Evolutionary conservation across 2,888 invertebrate species (phyloP).

Genomic region (Drosophila phalerata): DNA sequence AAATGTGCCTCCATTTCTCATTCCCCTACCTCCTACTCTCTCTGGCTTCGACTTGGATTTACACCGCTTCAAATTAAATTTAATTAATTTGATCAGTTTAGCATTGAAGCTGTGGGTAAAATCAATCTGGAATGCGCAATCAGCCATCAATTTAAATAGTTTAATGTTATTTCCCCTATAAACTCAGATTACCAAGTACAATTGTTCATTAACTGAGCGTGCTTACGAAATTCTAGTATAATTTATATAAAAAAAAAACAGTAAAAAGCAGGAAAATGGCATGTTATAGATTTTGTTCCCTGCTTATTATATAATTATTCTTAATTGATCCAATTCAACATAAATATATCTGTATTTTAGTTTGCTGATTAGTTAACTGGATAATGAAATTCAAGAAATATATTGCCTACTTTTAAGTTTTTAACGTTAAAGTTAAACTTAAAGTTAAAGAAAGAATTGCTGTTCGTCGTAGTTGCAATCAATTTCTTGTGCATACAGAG

Average conservation of each 20-base stretch:
- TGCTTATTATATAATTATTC: too few species aligned
- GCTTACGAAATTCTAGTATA: background rate
- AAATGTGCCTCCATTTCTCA: conserved; percentile 36
- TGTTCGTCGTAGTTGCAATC: conserved; percentile 44
- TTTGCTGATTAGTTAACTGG: background rate
- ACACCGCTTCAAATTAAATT: conserved; percentile 52
- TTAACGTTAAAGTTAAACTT: background rate
- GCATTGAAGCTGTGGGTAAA: conserved; percentile 43
- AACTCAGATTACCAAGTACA: background rate
- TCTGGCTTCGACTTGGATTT: background rate
- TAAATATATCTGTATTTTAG: background rate
- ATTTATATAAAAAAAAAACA: too few species aligned
- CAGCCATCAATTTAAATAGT: background rate
- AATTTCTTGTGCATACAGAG: conserved; percentile 41
- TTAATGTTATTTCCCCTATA: background rate
- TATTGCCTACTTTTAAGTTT: background rate
- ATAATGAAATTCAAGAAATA: background rate
- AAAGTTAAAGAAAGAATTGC: background rate
- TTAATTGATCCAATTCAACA: background rate
- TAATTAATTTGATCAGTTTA: conserved; percentile 68
- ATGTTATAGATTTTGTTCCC: too few species aligned
- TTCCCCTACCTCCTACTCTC: background rate
- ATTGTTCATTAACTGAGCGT: background rate
- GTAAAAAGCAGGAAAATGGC: too few species aligned
- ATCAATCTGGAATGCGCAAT: conserved; percentile 50